Evolutionary conservation across 2,797 vertebrate species (phyloP).

Genomic region (Melanotaenia parkinsoni): DNA sequence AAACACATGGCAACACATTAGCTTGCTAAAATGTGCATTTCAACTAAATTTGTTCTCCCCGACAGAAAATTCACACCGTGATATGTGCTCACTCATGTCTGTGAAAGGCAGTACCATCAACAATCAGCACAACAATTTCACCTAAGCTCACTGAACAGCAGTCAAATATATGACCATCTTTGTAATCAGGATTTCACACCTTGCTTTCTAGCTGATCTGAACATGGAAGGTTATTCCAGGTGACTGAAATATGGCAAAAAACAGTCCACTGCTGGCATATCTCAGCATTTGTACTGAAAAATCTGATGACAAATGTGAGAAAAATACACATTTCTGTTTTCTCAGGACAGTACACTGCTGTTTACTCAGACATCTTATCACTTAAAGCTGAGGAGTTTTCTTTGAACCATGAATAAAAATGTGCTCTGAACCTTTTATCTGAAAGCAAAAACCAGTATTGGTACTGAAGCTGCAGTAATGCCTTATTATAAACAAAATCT

Average conservation of each 20-base stretch:
- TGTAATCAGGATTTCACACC: neutral
- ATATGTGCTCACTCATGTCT: conserved; percentile 2
- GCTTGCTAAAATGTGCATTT: neutral
- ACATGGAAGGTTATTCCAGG: conserved; percentile 2
- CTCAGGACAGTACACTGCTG: neutral
- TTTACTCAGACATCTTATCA: conserved; percentile 4
- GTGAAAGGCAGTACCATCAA: conserved; percentile 6
- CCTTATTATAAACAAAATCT: neutral
- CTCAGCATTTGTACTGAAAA: neutral
- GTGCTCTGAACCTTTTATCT: conserved; percentile 2
- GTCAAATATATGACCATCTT: conserved; percentile 5
- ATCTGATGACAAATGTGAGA: neutral
- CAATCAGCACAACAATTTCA: neutral
- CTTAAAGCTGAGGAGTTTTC: conserved; percentile 9
- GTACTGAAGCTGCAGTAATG: neutral
- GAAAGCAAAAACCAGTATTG: conserved; percentile 3
- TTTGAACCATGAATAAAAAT: conserved; percentile 2
- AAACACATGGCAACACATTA: neutral
- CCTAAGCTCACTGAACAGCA: neutral
- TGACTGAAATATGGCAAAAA: conserved; percentile 9
- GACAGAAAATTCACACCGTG: neutral
- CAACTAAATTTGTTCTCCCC: neutral
- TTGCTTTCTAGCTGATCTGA: neutral
- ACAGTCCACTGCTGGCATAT: neutral
- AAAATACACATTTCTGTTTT: conserved; percentile 3